Evolutionary conservation across 2,888 invertebrate genomes (phyloP).

Genomic region (Aromia moschata): DNA sequence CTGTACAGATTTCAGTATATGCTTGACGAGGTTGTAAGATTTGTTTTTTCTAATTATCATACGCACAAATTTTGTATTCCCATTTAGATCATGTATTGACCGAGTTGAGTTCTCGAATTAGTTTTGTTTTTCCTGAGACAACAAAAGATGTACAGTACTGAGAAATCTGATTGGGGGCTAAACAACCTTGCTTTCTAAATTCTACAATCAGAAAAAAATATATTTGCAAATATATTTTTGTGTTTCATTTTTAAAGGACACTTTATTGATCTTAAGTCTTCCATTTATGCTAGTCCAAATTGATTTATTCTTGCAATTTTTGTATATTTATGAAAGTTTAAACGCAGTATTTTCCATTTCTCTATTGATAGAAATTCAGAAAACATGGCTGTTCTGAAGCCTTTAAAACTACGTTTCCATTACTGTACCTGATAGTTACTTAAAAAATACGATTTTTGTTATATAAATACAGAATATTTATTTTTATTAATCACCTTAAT

Average conservation of each 20-base stretch:
- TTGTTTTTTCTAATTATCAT: slow-evolving; percentile 21
- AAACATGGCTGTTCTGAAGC: slow-evolving; percentile 10
- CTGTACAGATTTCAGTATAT: slow-evolving; percentile 34
- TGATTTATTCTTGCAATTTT: background rate
- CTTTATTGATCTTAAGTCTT: no score
- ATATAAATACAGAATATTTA: slow-evolving; percentile 46
- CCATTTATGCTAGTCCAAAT: slow-evolving; percentile 6
- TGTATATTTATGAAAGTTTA: no score
- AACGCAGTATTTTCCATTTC: background rate
- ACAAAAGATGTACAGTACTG: slow-evolving; percentile 44
- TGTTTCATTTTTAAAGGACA: no score
- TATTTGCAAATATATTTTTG: no score
- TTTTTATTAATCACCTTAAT: slow-evolving; percentile 44
- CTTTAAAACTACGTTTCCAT: slow-evolving; percentile 35
- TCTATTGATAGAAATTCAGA: slow-evolving; percentile 1
- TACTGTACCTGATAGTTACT: slow-evolving; percentile 50
- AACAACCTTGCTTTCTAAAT: slow-evolving; percentile 16
- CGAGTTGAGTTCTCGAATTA: no score
- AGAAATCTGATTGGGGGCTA: slow-evolving; percentile 25
- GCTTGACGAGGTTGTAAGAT: slow-evolving; percentile 33
- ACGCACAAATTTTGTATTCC: slow-evolving; percentile 12
- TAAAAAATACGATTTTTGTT: slow-evolving; percentile 42
- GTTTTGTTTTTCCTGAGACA: no score
- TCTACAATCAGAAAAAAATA: no score
- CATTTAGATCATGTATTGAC: no score